A percentile compares a stretch with the other conserved stretches of the same genome.
These are phyloP conservation scores for Ceratina japonica DNA, from an alignment of 1,140 invertebrate species.

Conservation along the genomic window DNA sequence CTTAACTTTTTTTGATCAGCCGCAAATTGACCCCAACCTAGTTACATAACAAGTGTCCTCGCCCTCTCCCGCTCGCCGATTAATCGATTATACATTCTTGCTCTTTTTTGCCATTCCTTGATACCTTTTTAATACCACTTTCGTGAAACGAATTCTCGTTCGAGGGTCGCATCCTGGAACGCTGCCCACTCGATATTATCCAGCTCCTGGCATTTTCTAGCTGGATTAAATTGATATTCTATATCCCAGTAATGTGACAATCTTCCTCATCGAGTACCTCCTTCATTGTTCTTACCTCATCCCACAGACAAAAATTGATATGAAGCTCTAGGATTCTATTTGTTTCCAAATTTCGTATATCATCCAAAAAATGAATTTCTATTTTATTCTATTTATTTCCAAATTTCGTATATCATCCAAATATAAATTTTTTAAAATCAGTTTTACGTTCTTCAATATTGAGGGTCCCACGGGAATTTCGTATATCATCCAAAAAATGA, in stretches of 20 bases:
- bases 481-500: too few species aligned
- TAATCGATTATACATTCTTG: conserved; percentile 29
- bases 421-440: too few species aligned
- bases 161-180: neutral
- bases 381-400: too few species aligned
- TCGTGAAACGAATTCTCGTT: conserved; percentile 18
- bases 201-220: neutral
- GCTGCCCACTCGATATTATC: conserved; percentile 5
- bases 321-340: too few species aligned
- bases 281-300: too few species aligned
- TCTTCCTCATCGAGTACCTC: neutral
- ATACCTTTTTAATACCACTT: conserved; percentile 28
- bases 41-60: conserved; percentile 1
- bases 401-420: too few species aligned
- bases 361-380: too few species aligned
- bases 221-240: conserved; percentile 26
- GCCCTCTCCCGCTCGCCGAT: neutral
- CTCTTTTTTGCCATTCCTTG: neutral
- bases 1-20: neutral
- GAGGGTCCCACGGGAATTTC: too few species aligned
- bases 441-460: too few species aligned
- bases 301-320: too few species aligned
- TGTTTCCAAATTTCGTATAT: too few species aligned
- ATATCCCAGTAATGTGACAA: conserved; percentile 3
- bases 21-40: conserved; percentile 6